Evolutionary conservation across 2,797 vertebrate species (phyloP).

Genomic region (Podarcis siculus): DNA sequence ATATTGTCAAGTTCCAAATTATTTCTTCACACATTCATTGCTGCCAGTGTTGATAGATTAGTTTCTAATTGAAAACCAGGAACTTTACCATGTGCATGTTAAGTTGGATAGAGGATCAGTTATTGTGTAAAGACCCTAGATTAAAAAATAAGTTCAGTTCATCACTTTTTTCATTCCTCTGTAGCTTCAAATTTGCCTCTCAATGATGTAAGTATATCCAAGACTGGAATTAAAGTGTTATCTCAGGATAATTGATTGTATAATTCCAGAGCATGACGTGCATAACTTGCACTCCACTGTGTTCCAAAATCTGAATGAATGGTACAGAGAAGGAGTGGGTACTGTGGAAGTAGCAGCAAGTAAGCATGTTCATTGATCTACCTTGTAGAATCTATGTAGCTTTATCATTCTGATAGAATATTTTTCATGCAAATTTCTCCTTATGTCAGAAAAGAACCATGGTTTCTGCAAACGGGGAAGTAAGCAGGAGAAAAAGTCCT

Average conservation of each 20-base stretch:
- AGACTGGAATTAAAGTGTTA: conserved; percentile 11
- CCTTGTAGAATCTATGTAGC: not conserved
- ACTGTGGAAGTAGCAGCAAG: not conserved
- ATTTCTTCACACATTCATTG: not conserved
- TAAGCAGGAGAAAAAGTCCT: not conserved
- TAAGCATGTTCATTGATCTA: not conserved
- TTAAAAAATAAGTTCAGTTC: not conserved
- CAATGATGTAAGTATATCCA: not conserved
- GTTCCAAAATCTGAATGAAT: not conserved
- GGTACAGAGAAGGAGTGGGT: not conserved
- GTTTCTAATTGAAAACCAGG: not conserved
- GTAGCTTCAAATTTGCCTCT: not conserved
- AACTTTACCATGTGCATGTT: not conserved
- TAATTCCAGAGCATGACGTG: not conserved
- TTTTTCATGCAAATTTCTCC: not conserved
- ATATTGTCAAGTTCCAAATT: not conserved
- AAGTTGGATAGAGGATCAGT: not conserved
- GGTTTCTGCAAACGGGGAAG: not conserved
- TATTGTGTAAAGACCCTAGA: not conserved
- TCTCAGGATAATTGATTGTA: not conserved
- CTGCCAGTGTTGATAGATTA: not conserved
- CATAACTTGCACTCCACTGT: not conserved
- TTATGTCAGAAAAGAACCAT: not conserved
- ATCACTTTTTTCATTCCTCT: not conserved
- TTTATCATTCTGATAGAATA: not conserved